A percentile compares a stretch with the other conserved stretches of the same genome.
Conservation (phyloP, 2,113 vertebrate genomes). For the Hippocampus abdominalis region DNA sequence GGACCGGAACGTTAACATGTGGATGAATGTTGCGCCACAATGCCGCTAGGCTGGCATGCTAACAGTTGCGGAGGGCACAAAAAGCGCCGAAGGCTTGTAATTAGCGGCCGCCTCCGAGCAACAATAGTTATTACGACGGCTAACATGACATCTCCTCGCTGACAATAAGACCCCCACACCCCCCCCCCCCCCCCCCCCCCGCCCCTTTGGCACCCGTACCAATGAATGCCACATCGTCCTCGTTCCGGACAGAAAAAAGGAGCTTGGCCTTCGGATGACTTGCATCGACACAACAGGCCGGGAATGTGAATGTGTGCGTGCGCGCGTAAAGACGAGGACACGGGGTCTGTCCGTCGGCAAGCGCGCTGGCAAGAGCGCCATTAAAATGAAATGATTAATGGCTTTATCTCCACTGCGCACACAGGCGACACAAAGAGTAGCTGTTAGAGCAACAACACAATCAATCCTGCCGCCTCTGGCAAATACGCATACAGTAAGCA, state of each 20-base stretch:
- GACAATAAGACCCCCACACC: slow-evolving; percentile 45
- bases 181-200: slow-evolving; percentile 10
- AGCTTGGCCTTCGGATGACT: slow-evolving; percentile 70
- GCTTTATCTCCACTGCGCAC: slow-evolving; percentile 50
- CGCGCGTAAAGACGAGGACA: slow-evolving; percentile 42
- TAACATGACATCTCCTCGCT: slow-evolving; percentile 70
- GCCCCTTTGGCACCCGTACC: slow-evolving; percentile 46
- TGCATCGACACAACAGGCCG: slow-evolving; percentile 67
- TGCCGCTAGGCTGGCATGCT: slow-evolving; percentile 58
- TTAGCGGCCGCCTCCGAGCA: slow-evolving; percentile 71
- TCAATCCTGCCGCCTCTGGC: slow-evolving; percentile 32
- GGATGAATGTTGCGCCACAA: slow-evolving; percentile 42
- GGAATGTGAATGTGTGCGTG: slow-evolving; percentile 41
- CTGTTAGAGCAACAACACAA: slow-evolving; percentile 19
- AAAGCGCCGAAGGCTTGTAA: slow-evolving; percentile 70
- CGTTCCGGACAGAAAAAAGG: slow-evolving; percentile 64
- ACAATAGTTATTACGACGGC: slow-evolving; percentile 71
- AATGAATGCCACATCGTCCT: slow-evolving; percentile 55
- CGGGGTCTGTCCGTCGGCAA: slow-evolving; percentile 29
- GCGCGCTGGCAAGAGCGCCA: slow-evolving; percentile 48
- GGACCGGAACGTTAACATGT: background rate
- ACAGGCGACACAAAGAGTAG: slow-evolving; percentile 45
- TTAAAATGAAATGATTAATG: slow-evolving; percentile 68
- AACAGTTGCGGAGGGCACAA: slow-evolving; percentile 68
- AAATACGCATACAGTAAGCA: slow-evolving; percentile 24